These are phyloP conservation scores for Lutjanus erythropterus DNA, from an alignment of 2,113 vertebrate genomes.

Conservation along the genomic window DNA sequence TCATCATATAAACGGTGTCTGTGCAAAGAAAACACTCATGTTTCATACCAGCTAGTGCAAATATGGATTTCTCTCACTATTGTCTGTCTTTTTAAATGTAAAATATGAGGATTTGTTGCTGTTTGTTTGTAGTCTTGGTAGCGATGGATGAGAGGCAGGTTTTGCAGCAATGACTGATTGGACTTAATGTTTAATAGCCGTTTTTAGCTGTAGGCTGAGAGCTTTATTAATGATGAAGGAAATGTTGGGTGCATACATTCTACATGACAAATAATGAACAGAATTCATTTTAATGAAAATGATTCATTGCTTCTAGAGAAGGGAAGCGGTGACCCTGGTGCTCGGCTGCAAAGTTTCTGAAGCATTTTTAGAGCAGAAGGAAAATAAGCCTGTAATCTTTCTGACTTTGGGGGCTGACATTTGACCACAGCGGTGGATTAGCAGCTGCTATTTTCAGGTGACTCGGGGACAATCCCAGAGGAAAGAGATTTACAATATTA, in stretches of 20 bases:
- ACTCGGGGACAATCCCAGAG: conserved; percentile 21
- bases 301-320: conserved; percentile 7
- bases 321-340: neutral
- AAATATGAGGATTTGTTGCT: neutral
- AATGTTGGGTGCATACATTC: neutral
- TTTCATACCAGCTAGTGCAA: neutral
- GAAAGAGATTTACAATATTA: conserved; percentile 48
- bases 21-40: neutral
- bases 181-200: neutral
- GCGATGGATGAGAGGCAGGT: neutral
- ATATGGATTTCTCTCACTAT: neutral
- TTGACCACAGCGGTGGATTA: conserved; percentile 41
- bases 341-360: neutral
- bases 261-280: neutral
- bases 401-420: conserved; percentile 24
- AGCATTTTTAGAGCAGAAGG: conserved; percentile 6
- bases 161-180: conserved; percentile 13
- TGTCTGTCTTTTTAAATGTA: neutral
- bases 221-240: neutral
- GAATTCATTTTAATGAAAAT: conserved; percentile 18
- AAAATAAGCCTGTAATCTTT: conserved; percentile 36
- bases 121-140: neutral
- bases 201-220: conserved; percentile 1
- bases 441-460: conserved; percentile 28
- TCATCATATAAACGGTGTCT: neutral